phyloP scores from a whole-genome alignment of 2,797 vertebrate genomes.

The Falco naumanni region DNA sequence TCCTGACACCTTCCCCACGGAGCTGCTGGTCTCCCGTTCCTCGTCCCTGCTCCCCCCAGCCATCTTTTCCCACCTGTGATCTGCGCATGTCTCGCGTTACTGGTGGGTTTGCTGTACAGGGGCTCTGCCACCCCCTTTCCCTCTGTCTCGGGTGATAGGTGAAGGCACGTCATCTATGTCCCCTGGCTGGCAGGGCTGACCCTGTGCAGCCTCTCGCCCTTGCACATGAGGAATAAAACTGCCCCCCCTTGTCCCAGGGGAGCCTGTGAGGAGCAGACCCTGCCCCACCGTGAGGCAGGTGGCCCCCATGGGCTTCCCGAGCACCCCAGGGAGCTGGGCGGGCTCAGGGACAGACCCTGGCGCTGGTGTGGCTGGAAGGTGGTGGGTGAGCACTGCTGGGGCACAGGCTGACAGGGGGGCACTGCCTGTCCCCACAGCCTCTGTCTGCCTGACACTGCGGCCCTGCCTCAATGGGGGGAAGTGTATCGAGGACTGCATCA shows the following conservation, averaged over 20 bases:
- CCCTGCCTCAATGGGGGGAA: constrained; percentile 92
- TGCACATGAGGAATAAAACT: neutral
- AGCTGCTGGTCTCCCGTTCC: neutral
- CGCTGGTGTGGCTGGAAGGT: neutral
- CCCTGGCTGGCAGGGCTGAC: neutral
- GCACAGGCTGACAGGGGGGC: neutral
- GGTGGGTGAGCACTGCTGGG: neutral
- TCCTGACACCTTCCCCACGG: neutral
- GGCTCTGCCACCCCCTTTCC: neutral
- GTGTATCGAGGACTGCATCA: constrained; percentile 96
- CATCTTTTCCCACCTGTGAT: neutral
- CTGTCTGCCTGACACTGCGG: constrained; percentile 90
- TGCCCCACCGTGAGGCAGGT: rapidly evolving
- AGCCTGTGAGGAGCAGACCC: rapidly evolving
- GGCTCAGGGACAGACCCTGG: neutral
- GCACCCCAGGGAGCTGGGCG: neutral
- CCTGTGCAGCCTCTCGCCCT: neutral
- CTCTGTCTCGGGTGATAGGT: neutral
- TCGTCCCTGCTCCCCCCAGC: neutral
- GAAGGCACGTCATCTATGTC: neutral
- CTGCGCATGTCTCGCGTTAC: neutral
- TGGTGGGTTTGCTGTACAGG: neutral
- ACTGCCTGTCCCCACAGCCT: constrained; percentile 78
- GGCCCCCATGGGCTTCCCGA: neutral
- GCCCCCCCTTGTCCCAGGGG: neutral